Evolutionary conservation across 2,797 vertebrate species (phyloP).

Genomic region (Rhinichthys osculus): DNA sequence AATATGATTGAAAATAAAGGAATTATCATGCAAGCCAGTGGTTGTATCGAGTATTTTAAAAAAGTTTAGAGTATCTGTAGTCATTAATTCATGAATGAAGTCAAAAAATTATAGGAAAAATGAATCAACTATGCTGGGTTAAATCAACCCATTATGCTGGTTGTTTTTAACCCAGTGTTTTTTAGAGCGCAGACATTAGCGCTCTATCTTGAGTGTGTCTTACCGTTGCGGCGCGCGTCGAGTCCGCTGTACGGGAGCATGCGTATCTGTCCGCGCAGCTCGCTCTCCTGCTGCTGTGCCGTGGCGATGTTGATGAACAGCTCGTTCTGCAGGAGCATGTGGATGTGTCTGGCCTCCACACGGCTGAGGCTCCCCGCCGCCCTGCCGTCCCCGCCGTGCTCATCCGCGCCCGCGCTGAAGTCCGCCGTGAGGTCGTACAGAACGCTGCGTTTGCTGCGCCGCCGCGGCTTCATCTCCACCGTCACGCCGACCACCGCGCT

Average conservation of each 20-base stretch:
- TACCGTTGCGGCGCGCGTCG: constrained; percentile 81
- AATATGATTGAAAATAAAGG: too few species aligned
- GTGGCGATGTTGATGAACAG: constrained; percentile 96
- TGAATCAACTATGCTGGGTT: too few species aligned
- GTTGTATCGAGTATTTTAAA: too few species aligned
- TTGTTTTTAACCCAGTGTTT: too few species aligned
- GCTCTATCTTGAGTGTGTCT: constrained; percentile 33
- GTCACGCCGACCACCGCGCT: constrained; percentile 86
- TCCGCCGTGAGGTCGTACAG: constrained; percentile 85
- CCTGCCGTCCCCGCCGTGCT: constrained; percentile 51
- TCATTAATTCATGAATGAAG: too few species aligned
- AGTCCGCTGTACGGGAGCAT: constrained; percentile 88
- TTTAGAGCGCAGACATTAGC: too few species aligned
- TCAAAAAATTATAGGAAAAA: too few species aligned
- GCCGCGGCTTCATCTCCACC: constrained; percentile 91
- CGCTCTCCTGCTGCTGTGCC: constrained; percentile 86
- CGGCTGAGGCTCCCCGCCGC: constrained; percentile 80
- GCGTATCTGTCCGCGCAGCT: constrained; percentile 89
- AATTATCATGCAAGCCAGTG: too few species aligned
- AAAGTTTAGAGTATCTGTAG: too few species aligned
- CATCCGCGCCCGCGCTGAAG: constrained; percentile 63
- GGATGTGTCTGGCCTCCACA: constrained; percentile 87
- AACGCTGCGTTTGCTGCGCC: constrained; percentile 87
- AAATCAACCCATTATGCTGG: too few species aligned
- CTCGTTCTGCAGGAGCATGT: constrained; percentile 97